A percentile compares a stretch with the other conserved stretches of the same genome.
phyloP scores from a whole-genome alignment of 2,113 vertebrate genomes.

The Colossoma macropomum region DNA sequence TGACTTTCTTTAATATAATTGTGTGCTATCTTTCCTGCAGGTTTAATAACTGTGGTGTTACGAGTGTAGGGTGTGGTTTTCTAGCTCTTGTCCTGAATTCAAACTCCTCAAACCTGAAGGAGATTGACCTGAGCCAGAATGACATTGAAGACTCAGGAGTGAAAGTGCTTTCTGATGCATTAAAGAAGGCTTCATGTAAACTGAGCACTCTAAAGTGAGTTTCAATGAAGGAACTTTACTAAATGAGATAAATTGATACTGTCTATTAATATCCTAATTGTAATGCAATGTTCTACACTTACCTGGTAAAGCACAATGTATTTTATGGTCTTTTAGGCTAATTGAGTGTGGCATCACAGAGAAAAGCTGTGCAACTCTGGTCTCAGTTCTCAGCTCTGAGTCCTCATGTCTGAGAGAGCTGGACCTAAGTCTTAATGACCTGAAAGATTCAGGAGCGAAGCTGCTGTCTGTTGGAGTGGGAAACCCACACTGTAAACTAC shows the following conservation, averaged over 20 bases:
- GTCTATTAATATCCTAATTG: neutral
- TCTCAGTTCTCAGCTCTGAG: neutral
- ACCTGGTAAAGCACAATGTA: too few relatives aligned
- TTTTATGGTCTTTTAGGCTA: neutral
- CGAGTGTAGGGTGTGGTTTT: neutral
- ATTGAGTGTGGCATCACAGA: neutral
- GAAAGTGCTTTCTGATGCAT: conserved; percentile 3
- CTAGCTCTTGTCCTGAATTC: conserved; percentile 11
- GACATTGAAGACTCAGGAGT: conserved; percentile 21
- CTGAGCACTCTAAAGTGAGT: neutral
- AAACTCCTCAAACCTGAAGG: conserved; percentile 6
- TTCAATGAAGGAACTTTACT: neutral
- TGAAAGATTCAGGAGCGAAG: neutral
- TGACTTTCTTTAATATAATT: too few relatives aligned
- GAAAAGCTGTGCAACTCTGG: neutral
- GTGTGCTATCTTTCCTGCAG: neutral
- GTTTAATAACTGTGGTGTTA: conserved; percentile 1
- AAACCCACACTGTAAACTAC: neutral
- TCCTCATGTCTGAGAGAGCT: neutral
- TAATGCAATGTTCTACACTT: neutral
- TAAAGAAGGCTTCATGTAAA: neutral
- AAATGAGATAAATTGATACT: too few relatives aligned
- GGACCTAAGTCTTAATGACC: neutral
- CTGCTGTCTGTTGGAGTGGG: conserved; percentile 3
- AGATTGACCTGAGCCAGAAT: conserved; percentile 15